These are phyloP conservation scores for Pollenia labialis DNA, from an alignment of 2,888 invertebrate species.

Conservation along the genomic window DNA sequence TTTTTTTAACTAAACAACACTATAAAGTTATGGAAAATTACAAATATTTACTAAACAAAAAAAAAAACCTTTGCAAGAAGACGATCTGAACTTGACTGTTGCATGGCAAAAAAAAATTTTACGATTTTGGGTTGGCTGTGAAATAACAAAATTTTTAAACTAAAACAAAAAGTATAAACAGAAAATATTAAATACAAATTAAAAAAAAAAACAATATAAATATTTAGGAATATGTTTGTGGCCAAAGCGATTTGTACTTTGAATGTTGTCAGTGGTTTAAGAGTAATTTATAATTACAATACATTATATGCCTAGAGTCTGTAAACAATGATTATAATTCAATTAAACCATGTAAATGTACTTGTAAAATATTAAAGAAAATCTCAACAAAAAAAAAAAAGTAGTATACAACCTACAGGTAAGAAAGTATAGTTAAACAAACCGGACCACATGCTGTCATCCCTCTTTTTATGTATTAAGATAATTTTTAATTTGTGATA, in stretches of 20 bases:
- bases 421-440: no score
- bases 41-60: neutral
- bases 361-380: neutral
- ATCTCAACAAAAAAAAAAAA: neutral
- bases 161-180: neutral
- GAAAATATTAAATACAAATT: constrained; percentile 11
- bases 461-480: no score
- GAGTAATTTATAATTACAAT: constrained; percentile 1
- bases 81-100: neutral
- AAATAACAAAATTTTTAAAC: neutral
- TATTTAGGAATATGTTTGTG: no score
- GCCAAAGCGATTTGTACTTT: neutral
- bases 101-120: neutral
- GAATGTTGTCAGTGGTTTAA: neutral
- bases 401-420: neutral
- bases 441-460: no score
- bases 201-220: neutral
- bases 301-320: constrained; percentile 18
- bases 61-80: neutral
- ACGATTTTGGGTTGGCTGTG: neutral
- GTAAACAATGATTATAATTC: constrained; percentile 26
- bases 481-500: no score
- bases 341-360: constrained; percentile 4
- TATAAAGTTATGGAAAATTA: neutral
- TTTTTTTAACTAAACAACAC: no score